phyloP scores from a whole-genome alignment of 1,140 invertebrate genomes.

The Micrasema longulum region DNA sequence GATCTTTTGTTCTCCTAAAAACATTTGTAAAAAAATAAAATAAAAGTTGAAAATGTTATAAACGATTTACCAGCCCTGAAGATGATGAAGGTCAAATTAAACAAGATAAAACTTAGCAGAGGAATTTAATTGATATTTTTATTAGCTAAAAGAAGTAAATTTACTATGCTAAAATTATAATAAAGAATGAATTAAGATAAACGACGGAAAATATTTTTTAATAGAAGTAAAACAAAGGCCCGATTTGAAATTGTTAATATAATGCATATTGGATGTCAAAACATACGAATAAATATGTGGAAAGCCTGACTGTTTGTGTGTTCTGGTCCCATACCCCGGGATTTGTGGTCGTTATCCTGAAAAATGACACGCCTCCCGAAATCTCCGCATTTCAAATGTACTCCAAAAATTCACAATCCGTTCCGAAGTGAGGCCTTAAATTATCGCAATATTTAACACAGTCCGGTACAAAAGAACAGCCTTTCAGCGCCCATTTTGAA shows the following conservation, averaged over 20 bases:
- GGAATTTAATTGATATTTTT: too few relatives aligned
- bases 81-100: too few relatives aligned
- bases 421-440: slow-evolving; percentile 25
- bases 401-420: slow-evolving; percentile 30
- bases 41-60: too few relatives aligned
- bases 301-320: background rate
- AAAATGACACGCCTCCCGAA: slow-evolving; percentile 7
- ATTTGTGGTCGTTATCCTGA: slow-evolving; percentile 4
- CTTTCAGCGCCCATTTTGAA: slow-evolving; percentile 19
- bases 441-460: slow-evolving; percentile 34
- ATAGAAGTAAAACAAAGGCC: too few relatives aligned
- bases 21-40: too few relatives aligned
- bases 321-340: background rate
- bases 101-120: too few relatives aligned
- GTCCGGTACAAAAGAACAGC: slow-evolving; percentile 8
- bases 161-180: too few relatives aligned
- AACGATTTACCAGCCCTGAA: too few relatives aligned
- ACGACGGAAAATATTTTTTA: background rate
- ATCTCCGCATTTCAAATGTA: slow-evolving; percentile 1
- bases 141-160: too few relatives aligned
- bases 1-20: too few relatives aligned
- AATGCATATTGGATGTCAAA: background rate
- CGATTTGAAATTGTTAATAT: background rate
- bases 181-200: too few relatives aligned
- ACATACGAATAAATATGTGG: background rate